Evolutionary conservation across 2,797 vertebrate species (phyloP).

Genomic region (Tragelaphus eurycerus): DNA sequence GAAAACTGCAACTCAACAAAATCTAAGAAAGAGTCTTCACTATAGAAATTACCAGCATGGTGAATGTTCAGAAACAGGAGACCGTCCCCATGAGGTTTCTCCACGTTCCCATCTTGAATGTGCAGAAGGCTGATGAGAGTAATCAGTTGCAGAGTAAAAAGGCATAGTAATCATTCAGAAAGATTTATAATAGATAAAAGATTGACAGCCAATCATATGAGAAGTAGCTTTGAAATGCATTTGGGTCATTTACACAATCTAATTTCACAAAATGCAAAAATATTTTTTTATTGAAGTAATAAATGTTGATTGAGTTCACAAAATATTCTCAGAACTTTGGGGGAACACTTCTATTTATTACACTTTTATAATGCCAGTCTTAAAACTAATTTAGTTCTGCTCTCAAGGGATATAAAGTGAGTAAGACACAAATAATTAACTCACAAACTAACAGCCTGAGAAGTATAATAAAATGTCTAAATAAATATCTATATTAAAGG

Average conservation of each 20-base stretch:
- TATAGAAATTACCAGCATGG: background rate
- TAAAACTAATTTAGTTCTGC: conserved; percentile 22
- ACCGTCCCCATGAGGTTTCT: background rate
- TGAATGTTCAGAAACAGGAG: background rate
- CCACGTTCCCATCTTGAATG: background rate
- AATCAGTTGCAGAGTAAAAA: background rate
- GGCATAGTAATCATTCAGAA: background rate
- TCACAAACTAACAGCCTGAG: background rate
- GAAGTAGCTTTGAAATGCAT: background rate
- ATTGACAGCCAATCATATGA: background rate
- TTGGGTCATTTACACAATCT: background rate
- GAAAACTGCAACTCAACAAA: conserved; percentile 13
- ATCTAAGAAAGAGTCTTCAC: background rate
- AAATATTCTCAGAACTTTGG: background rate
- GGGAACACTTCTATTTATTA: background rate
- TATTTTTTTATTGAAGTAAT: background rate
- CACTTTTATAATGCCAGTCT: background rate
- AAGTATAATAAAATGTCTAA: background rate
- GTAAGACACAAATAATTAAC: background rate
- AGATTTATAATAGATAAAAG: background rate
- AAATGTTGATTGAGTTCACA: background rate
- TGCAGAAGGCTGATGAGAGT: background rate
- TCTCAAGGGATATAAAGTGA: background rate
- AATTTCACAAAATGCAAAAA: background rate
- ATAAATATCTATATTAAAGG: background rate